Evolutionary conservation across 2,888 invertebrate species (phyloP).

Genomic region (Dolichopus griseipennis): DNA sequence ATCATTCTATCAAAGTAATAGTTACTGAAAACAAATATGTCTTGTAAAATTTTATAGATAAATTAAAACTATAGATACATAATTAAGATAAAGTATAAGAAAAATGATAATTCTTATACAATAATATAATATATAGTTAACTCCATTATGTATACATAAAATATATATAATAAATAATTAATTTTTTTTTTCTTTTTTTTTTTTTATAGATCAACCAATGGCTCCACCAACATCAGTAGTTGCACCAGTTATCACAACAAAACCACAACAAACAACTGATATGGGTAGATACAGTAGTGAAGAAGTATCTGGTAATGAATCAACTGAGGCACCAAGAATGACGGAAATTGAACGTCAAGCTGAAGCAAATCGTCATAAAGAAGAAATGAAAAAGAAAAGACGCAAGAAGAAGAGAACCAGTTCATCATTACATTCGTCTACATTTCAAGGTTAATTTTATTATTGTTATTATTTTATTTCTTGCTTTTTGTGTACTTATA

Average conservation of each 20-base stretch:
- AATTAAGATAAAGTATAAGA: no score
- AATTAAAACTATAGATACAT: no score
- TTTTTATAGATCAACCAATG: background rate
- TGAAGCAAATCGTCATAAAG: constrained; percentile 69
- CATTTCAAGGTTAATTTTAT: constrained; percentile 66
- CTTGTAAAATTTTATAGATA: no score
- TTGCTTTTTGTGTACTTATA: background rate
- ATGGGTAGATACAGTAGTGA: constrained; percentile 42
- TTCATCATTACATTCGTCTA: constrained; percentile 78
- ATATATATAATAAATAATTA: no score
- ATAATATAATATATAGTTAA: no score
- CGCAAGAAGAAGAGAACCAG: constrained; percentile 86
- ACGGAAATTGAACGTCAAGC: constrained; percentile 43
- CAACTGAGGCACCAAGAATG: constrained; percentile 37
- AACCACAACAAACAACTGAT: constrained; percentile 24
- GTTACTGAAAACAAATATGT: no score
- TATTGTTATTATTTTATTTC: background rate
- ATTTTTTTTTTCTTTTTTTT: no score
- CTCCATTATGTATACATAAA: no score
- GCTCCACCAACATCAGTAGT: background rate
- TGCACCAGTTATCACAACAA: background rate
- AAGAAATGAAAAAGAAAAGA: constrained; percentile 78
- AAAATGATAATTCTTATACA: no score
- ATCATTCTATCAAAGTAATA: no score
- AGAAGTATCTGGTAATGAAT: constrained; percentile 43